Evolutionary conservation across 1,140 invertebrate species (phyloP).

Genomic region (Heliconius hewitsoni): DNA sequence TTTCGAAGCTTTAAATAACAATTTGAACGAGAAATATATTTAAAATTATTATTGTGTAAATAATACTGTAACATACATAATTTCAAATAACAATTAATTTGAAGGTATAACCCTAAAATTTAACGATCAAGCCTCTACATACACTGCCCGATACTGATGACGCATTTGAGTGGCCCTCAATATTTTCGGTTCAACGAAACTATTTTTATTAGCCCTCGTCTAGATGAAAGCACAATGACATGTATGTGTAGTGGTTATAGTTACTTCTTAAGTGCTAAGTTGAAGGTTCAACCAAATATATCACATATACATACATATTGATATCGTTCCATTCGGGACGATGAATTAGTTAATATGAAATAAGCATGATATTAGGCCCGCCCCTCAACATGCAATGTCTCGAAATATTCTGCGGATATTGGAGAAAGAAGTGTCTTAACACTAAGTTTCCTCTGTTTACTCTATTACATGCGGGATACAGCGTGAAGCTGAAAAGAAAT

Average conservation of each 20-base stretch:
- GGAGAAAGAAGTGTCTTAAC: too few species aligned
- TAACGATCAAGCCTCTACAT: slow-evolving; percentile 61
- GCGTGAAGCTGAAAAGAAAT: too few species aligned
- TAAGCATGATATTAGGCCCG: too few species aligned
- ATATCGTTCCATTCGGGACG: too few species aligned
- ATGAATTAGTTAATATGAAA: too few species aligned
- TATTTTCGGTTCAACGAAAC: slow-evolving; percentile 57
- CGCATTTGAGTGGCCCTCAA: slow-evolving; percentile 68
- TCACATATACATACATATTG: too few species aligned
- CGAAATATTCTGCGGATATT: too few species aligned
- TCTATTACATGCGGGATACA: too few species aligned
- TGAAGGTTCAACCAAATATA: not conserved
- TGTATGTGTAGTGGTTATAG: not conserved
- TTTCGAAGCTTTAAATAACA: too few species aligned
- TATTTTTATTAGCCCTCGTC: slow-evolving; percentile 51
- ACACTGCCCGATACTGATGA: slow-evolving; percentile 64
- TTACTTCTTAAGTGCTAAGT: not conserved
- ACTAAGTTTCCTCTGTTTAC: too few species aligned
- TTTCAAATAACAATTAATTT: not conserved
- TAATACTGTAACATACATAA: too few species aligned
- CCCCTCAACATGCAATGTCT: too few species aligned
- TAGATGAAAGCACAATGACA: slow-evolving; percentile 26
- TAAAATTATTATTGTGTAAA: not conserved
- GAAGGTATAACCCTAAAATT: slow-evolving; percentile 38
- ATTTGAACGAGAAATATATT: not conserved